A percentile compares a stretch with the other conserved stretches of the same genome.
Evolutionary conservation across 2,888 invertebrate genomes (phyloP).

Genomic region (Netelia virgata): DNA sequence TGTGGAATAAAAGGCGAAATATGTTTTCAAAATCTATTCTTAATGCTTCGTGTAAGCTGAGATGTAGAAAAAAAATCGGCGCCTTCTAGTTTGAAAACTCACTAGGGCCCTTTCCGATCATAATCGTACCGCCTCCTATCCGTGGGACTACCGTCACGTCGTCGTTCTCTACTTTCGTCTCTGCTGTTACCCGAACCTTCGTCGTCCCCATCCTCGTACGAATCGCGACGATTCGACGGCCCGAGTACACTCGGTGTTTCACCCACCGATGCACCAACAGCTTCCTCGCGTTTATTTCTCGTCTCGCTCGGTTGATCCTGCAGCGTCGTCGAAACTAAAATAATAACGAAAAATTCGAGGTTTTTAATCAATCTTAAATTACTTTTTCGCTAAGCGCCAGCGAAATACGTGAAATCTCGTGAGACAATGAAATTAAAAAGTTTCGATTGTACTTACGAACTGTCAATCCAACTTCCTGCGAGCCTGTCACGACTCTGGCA

Average conservation of each 20-base stretch:
- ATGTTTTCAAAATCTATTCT: conserved; percentile 3
- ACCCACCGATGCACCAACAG: conserved; percentile 81
- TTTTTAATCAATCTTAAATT: background rate
- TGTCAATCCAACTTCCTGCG: conserved; percentile 78
- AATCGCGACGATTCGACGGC: conserved; percentile 79
- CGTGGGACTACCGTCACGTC: conserved; percentile 79
- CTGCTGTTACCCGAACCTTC: conserved; percentile 82
- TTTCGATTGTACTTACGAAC: conserved; percentile 72
- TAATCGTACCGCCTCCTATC: conserved; percentile 79
- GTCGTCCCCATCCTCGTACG: conserved; percentile 83
- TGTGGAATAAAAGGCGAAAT: conserved; percentile 59
- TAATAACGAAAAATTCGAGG: conserved; percentile 14
- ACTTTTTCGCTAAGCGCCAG: no score
- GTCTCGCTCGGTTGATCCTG: conserved; percentile 79
- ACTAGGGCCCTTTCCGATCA: conserved; percentile 80
- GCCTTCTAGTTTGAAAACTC: conserved; percentile 70
- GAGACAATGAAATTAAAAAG: background rate
- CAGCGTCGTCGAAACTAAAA: conserved; percentile 72
- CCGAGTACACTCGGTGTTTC: conserved; percentile 76
- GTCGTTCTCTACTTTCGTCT: conserved; percentile 81
- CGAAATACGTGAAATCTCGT: background rate
- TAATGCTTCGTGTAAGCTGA: background rate
- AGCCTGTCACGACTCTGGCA: conserved; percentile 81
- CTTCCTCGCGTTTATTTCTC: conserved; percentile 82
- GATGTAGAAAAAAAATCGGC: conserved; percentile 42